Evolutionary conservation across 2,888 invertebrate species (phyloP).

Genomic region (Synergus gifuensis): DNA sequence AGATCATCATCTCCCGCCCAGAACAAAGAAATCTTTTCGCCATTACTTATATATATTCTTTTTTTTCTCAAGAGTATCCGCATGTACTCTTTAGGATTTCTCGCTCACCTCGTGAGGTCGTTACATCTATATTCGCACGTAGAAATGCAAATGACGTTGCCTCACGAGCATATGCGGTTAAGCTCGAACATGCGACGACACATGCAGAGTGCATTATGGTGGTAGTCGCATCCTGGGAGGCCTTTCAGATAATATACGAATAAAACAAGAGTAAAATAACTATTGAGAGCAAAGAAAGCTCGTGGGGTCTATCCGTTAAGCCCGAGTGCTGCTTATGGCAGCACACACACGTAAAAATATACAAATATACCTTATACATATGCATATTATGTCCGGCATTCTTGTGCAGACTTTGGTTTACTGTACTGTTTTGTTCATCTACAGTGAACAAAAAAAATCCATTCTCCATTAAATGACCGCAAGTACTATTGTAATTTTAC

Average conservation of each 20-base stretch:
- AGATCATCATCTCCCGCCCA: conserved; percentile 28
- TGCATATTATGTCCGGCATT: conserved; percentile 21
- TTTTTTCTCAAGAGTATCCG: conserved; percentile 37
- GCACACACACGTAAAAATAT: neutral
- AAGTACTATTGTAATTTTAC: neutral
- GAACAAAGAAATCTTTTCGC: conserved; percentile 37
- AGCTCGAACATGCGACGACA: conserved; percentile 26
- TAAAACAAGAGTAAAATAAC: conserved; percentile 33
- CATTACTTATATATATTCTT: conserved; percentile 39
- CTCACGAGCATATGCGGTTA: conserved; percentile 33
- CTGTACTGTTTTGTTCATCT: too few species aligned
- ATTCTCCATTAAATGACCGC: neutral
- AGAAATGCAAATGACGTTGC: conserved; percentile 40
- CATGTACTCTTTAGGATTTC: conserved; percentile 40
- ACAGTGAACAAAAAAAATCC: neutral
- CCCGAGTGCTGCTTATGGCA: neutral
- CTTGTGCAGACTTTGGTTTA: conserved; percentile 2
- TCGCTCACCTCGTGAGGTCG: conserved; percentile 41
- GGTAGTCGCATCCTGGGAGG: conserved; percentile 41
- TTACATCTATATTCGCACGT: conserved; percentile 42
- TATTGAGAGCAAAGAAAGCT: conserved; percentile 24
- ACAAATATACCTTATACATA: conserved; percentile 18
- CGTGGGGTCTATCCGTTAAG: conserved; percentile 25
- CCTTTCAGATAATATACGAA: conserved; percentile 39
- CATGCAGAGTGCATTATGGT: conserved; percentile 42